Evolutionary conservation across 1,140 invertebrate species (phyloP).

Genomic region (Drosophila pectinifera): DNA sequence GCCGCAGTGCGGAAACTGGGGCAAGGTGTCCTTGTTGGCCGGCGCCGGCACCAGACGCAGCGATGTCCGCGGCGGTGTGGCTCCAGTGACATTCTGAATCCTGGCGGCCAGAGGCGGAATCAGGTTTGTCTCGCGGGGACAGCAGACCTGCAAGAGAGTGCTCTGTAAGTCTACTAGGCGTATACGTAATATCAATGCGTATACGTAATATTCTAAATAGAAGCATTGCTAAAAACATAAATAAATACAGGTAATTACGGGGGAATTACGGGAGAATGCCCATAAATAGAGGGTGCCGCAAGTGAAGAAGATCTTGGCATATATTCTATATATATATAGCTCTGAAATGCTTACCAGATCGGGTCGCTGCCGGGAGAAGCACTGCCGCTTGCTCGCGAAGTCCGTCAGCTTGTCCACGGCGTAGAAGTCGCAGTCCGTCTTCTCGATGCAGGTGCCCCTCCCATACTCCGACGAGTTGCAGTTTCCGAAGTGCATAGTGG

Average conservation of each 20-base stretch:
- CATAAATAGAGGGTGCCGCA: background rate
- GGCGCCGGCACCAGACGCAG: background rate
- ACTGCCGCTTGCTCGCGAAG: constrained; percentile 35
- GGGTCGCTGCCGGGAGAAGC: constrained; percentile 51
- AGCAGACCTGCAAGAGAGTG: constrained; percentile 42
- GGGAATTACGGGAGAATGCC: background rate
- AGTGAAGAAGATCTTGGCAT: constrained; percentile 18
- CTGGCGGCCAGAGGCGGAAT: constrained; percentile 34
- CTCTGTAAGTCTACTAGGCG: too few relatives aligned
- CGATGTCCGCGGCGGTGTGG: background rate
- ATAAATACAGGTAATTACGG: too few relatives aligned
- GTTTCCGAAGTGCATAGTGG: constrained; percentile 55
- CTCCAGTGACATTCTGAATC: constrained; percentile 1
- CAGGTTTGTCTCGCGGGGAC: constrained; percentile 45
- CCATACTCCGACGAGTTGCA: constrained; percentile 45
- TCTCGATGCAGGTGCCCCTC: constrained; percentile 42
- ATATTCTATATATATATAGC: too few relatives aligned
- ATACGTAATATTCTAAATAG: too few relatives aligned
- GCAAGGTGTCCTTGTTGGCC: constrained; percentile 28
- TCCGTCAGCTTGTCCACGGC: constrained; percentile 29
- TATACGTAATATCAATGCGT: too few relatives aligned
- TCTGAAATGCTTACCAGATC: constrained; percentile 44
- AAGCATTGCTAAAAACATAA: too few relatives aligned
- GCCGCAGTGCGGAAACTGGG: constrained; percentile 60
- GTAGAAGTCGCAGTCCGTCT: constrained; percentile 49